Base-by-base conservation (phyloP, 2,113 vertebrate species). In the Eurystomus gularis region DNA sequence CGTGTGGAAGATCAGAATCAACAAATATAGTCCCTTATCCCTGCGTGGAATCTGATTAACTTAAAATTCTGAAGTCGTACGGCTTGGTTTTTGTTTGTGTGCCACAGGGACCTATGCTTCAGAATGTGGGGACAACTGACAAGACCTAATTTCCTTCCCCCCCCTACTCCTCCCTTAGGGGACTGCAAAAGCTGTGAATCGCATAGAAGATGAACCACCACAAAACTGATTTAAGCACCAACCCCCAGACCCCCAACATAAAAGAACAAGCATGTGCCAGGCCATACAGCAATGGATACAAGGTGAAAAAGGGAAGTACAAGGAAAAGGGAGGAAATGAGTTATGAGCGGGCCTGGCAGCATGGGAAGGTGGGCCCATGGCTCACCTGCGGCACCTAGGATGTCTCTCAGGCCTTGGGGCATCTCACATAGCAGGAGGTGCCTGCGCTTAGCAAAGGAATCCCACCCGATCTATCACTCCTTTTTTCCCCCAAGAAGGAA, bases 11-110 rank as follows among this genome's bases (percentile, higher is more conserved):
- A 79, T 84, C 73, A 94, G 86, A 96, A 94, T 57, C 83, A 87
- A 92, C 65, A 95, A 92, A 87, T 88, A 82, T 5, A 92, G 88
- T 93, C 90, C 68, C 76, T 93, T 82, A 91, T 93, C 72, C 76
- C 62, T 68, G 60, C 18, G 7, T 16, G 21, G 64, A 83, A 75
- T 75, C 79, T 71, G 51, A 75, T 68, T n/a, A 83, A 51, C 88
- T 86, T 48, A 60, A 66, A 90, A 31, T 71, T 92, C 57, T 61
- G 83, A n/a, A 78, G 52, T 35, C 4, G 7, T 52, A 17, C 52
- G 75, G 65, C 73, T 84, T 49, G 71, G 60, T 39, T 88, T 88
- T 78, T 0, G 0, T 31, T 48, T 37, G 33, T 64, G 24, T 1
- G 0, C 25, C 11, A 10, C 46, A 14, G 44, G 42, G 52, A 78